phyloP scores from a whole-genome alignment of 1,140 invertebrate genomes.

The Eumaeus atala region DNA sequence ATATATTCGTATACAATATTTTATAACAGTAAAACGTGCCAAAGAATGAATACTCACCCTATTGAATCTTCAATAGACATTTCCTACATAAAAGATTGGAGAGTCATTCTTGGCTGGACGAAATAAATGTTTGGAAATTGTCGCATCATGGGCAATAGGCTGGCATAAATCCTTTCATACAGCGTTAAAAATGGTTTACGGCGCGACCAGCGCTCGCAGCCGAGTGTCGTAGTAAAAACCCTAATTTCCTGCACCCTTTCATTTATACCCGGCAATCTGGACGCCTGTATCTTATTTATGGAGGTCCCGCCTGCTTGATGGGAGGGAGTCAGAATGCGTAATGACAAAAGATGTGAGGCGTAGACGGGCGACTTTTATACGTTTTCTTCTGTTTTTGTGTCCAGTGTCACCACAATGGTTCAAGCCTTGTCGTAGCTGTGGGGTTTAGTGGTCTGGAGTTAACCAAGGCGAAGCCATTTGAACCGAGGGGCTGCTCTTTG shows the following conservation, averaged over 20 bases:
- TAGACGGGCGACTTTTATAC: slow-evolving; percentile 30
- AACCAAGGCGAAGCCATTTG: no score
- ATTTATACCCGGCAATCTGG: slow-evolving; percentile 70
- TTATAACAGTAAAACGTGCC: no score
- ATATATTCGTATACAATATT: no score
- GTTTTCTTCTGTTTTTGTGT: no score
- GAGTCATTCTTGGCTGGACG: slow-evolving; percentile 5
- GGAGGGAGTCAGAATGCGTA: slow-evolving; percentile 62
- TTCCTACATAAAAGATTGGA: no score
- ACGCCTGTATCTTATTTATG: slow-evolving; percentile 67
- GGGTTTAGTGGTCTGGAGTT: no score
- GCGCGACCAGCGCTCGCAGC: slow-evolving; percentile 31
- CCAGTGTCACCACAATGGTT: no score
- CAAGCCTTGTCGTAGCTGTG: no score
- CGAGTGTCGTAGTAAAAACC: slow-evolving; percentile 62
- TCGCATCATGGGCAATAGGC: slow-evolving; percentile 23
- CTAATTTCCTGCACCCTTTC: slow-evolving; percentile 71
- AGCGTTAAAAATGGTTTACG: slow-evolving; percentile 67
- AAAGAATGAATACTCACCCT: no score
- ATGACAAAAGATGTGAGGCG: slow-evolving; percentile 59
- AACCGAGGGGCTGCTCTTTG: no score
- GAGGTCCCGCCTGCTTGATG: slow-evolving; percentile 63
- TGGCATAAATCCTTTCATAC: slow-evolving; percentile 50
- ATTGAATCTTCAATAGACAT: no score
- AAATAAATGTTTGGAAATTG: slow-evolving; percentile 21